These are phyloP conservation scores for Poicephalus gulielmi DNA, from an alignment of 2,113 vertebrate genomes.

Conservation along the genomic window DNA sequence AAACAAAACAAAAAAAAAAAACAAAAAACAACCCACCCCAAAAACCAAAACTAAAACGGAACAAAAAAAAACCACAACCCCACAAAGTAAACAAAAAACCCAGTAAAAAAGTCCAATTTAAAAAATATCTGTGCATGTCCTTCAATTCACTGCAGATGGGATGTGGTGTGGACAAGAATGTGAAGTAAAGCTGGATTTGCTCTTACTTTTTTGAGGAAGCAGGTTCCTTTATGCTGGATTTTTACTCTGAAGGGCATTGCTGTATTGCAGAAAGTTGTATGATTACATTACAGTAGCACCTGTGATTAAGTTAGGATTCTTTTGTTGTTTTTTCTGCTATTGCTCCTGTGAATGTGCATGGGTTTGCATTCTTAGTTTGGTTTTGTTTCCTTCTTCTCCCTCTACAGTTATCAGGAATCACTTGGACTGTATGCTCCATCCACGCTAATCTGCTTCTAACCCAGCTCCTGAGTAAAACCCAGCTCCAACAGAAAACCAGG, in stretches of 20 bases:
- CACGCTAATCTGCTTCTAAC: not conserved
- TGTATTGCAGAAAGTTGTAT: not conserved
- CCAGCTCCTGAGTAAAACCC: not conserved
- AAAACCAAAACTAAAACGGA: not conserved
- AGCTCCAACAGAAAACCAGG: not conserved
- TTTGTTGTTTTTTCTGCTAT: not conserved
- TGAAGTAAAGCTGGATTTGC: not conserved
- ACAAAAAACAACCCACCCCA: too few species aligned
- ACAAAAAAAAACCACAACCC: too few species aligned
- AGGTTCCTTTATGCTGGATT: not conserved
- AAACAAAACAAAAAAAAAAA: rapidly evolving
- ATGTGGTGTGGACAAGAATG: not conserved
- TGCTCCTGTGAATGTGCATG: too few species aligned
- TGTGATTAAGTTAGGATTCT: not conserved
- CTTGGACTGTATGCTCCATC: not conserved
- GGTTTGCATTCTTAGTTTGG: not conserved
- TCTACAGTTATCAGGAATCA: not conserved
- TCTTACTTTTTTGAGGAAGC: not conserved
- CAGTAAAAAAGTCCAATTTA: not conserved
- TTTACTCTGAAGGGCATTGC: not conserved
- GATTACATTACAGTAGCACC: not conserved
- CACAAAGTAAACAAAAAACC: not conserved
- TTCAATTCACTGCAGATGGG: not conserved
- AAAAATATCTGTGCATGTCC: not conserved
- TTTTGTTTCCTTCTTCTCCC: not conserved